Evolutionary conservation across 2,113 vertebrate species (phyloP).

Genomic region (Datnioides undecimradiatus): DNA sequence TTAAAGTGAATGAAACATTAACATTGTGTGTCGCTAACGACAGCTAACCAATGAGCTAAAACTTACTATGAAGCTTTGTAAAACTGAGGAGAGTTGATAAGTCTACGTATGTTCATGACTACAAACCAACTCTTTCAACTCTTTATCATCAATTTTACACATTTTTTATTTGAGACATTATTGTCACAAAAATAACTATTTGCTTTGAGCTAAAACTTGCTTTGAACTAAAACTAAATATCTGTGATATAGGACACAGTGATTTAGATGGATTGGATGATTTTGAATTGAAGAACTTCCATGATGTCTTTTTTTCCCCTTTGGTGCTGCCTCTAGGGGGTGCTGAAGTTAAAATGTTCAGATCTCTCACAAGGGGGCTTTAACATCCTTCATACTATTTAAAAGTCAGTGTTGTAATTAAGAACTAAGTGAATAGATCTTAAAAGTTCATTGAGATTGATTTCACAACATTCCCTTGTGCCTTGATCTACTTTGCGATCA

Average conservation of each 20-base stretch:
- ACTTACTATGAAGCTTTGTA: background rate
- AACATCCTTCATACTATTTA: conserved; percentile 59
- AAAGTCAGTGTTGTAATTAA: conserved; percentile 75
- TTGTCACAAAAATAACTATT: background rate
- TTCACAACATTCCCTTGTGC: conserved; percentile 59
- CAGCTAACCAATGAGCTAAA: background rate
- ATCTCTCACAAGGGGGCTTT: conserved; percentile 10
- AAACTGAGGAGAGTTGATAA: background rate
- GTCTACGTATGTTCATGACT: background rate
- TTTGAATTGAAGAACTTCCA: no score
- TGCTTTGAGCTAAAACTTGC: no score
- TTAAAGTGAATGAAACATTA: background rate
- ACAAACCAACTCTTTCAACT: background rate
- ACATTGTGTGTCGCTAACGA: background rate
- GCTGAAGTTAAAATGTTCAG: conserved; percentile 16
- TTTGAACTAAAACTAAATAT: no score
- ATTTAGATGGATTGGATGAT: background rate
- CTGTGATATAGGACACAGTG: no score
- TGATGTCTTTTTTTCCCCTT: background rate
- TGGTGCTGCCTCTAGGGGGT: background rate
- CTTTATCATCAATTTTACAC: background rate
- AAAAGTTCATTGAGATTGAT: conserved; percentile 76
- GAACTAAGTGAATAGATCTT: conserved; percentile 64
- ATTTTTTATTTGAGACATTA: background rate
- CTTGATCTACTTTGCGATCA: conserved; percentile 67